Evolutionary conservation across 2,888 invertebrate species (phyloP), one percentile per base, ranked within the genome.

Genomic region (Catocala sponsa): DNA sequence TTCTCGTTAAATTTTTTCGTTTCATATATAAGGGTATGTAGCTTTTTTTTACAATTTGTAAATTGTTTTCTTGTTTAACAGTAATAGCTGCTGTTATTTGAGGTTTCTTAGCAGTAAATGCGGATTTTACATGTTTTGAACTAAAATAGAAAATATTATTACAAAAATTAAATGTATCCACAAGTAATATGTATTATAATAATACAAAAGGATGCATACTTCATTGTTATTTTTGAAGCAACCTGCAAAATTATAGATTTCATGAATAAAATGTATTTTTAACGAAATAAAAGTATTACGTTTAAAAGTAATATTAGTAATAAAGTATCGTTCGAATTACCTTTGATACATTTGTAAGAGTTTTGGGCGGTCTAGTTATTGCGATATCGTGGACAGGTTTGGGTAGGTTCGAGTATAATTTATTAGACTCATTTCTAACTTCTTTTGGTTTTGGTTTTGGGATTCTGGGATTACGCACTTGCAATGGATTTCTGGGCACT

Each of bases 11-110:
- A 15, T 71, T 79, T 69, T 68, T 78, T 69, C 71, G 76, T 62
- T 75, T 83, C 54, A 86, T 81, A 65, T 86, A 86, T 43, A 74
- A 58, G 2, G 89, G 87, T 56, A 86, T 74, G 57, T 86, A 84
- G 66, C 74, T 81, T 67, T 86, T 86, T 7, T 51, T 76, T 9
- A 53, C 33, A 55, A 59, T 76, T 33, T 55, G 67, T 15, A 56
- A 47, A 38, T 65, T 72, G 6, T 74, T 71, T 55, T 81, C 80
- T 49, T 82, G 82, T 58, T 76, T 74, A 43, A 60, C 49, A 10
- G 38, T 43, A 59, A 58, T 56, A 35, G 54, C 42, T 33, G 57
- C 35, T 41, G 63, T 63, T 56, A 75, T 70, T 41, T 72, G 56
- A 53, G 77, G 64, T 53, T 78, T 83, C 72, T 79, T 83, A 1